Base-by-base conservation (phyloP, 2,797 vertebrate species). In the Percopsis omiscomaycus region DNA sequence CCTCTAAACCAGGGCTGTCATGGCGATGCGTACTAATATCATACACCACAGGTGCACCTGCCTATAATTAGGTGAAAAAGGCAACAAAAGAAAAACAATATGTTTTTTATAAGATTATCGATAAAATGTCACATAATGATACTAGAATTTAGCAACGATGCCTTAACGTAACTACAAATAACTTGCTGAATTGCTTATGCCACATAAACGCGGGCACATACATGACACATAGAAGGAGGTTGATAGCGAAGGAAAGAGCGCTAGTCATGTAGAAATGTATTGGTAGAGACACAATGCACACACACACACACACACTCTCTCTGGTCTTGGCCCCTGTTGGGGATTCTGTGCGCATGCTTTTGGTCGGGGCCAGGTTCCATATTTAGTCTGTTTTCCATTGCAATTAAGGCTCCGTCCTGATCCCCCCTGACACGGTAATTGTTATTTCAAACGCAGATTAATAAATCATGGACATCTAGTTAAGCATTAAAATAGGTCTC, bases 391-490 rank as follows among this genome's bases (percentile, higher is more conserved):
- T 94, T 95, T 95, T 94, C 92, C 90, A 87, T 84, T 89, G 90
- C 93, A 95, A 95, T 95, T 95, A 95, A 93, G 89, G 89, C 87
- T 94, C 93, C 92, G 91, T 90, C 86, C 86, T 93, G 91, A 94
- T 94, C 92, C 88, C 91, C 93, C 92, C 92, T 90, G 90, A 92
- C 92, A 94, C 77, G 74, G 91, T 94, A 95, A 94, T 95, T 96
- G 95, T 96, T 95, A 95, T 96, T 96, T 95, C 91, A 94, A 94
- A 95, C 92, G 87, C 84, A 90, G 89, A 95, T 96, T 93, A 96
- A 96, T 96, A 97, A 96, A 95, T 94, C 90, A 95, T 95, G 91
- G 89, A 90, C 86, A 85, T 91, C 91, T 95, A 94, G 92, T 95
- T 95, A 93, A 92, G 93, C 95, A 95, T 95, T 94, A 94, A 97